Conservation (phyloP, 2,888 invertebrate genomes). For the Polymixis lichenea region DNA sequence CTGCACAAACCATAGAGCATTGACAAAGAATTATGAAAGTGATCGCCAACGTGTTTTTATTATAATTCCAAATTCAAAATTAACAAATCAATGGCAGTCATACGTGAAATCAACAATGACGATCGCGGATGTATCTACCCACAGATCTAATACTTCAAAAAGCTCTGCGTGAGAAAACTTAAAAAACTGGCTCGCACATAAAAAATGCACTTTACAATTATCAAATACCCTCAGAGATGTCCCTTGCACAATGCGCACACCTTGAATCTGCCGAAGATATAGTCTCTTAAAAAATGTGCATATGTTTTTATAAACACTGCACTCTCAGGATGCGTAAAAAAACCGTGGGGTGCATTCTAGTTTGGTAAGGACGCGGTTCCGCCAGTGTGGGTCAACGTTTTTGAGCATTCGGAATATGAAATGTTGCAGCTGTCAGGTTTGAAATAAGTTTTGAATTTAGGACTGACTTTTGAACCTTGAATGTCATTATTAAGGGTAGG, state of each 20-base stretch:
- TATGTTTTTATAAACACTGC: slow-evolving; percentile 88
- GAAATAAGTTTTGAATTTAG: neutral
- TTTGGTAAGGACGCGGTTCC: slow-evolving; percentile 55
- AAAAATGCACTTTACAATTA: slow-evolving; percentile 86
- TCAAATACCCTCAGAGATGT: slow-evolving; percentile 87
- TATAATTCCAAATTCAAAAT: slow-evolving; percentile 56
- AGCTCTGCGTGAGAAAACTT: slow-evolving; percentile 88
- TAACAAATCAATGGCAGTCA: slow-evolving; percentile 80
- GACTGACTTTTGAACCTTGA: too few species aligned
- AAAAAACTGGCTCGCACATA: slow-evolving; percentile 89
- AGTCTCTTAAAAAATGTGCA: slow-evolving; percentile 89
- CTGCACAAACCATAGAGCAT: neutral
- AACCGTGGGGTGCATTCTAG: slow-evolving; percentile 77
- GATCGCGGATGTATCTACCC: slow-evolving; percentile 89
- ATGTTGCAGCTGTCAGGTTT: neutral
- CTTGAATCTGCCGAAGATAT: slow-evolving; percentile 85
- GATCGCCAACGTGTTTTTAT: slow-evolving; percentile 48
- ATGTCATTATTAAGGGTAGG: too few species aligned
- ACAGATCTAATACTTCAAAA: slow-evolving; percentile 86
- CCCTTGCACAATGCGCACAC: slow-evolving; percentile 86
- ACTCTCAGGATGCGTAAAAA: slow-evolving; percentile 78
- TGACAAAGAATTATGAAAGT: slow-evolving; percentile 39
- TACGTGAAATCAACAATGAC: slow-evolving; percentile 77
- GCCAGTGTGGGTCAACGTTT: slow-evolving; percentile 75
- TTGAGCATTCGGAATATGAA: neutral